Evolutionary conservation across 2,113 vertebrate genomes (phyloP).

Genomic region (Turnix velox): DNA sequence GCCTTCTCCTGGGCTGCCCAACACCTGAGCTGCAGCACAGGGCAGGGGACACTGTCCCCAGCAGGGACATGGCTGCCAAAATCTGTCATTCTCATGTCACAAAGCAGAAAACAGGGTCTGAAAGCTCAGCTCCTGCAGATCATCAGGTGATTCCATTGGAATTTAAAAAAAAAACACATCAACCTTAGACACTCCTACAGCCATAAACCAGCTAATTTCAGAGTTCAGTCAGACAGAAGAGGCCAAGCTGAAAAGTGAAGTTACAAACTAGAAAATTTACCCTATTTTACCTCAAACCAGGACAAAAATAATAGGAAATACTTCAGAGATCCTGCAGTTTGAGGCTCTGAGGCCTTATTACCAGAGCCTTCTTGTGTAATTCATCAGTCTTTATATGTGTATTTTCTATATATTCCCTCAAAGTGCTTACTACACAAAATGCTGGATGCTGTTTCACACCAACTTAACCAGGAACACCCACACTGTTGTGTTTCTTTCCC

Average conservation of each 20-base stretch:
- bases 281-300: too few species aligned
- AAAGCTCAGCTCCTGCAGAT: not conserved
- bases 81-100: not conserved
- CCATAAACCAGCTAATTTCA: not conserved
- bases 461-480: not conserved
- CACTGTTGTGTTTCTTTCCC: not conserved
- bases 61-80: not conserved
- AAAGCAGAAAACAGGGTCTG: not conserved
- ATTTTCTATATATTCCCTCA: not conserved
- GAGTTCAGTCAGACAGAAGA: too few species aligned
- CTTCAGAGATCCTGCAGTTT: not conserved
- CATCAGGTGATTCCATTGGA: not conserved
- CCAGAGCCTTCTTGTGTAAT: not conserved
- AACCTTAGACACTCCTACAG: not conserved
- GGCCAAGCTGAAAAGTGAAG: too few species aligned
- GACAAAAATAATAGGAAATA: not conserved
- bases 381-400: not conserved
- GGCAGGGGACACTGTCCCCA: not conserved
- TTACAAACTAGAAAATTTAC: too few species aligned
- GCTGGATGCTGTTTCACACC: not conserved
- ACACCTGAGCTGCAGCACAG: not conserved
- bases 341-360: not conserved
- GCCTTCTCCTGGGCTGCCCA: fast-evolving
- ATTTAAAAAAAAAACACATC: not conserved
- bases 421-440: not conserved